phyloP scores from a whole-genome alignment of 2,113 vertebrate species.

The Oncorhynchus clarkii region DNA sequence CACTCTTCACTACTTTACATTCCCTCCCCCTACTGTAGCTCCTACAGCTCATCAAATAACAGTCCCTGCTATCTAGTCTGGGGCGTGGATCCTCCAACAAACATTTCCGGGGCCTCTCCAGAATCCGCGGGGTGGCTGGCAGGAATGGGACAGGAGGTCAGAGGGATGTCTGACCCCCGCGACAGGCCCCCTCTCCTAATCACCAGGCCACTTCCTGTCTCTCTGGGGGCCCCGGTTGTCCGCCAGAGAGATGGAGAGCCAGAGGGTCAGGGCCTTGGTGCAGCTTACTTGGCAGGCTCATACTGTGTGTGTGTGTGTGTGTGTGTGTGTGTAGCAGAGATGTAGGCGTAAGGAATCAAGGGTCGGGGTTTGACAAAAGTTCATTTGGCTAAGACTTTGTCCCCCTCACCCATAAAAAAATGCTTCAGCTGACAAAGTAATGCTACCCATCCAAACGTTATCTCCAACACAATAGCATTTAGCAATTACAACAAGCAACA shows the following conservation, averaged over 20 bases:
- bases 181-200: slow-evolving; percentile 53
- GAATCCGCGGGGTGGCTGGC: slow-evolving; percentile 49
- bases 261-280: slow-evolving; percentile 48
- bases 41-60: not conserved
- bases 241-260: slow-evolving; percentile 42
- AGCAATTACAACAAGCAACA: slow-evolving; percentile 41
- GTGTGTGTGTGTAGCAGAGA: slow-evolving; percentile 14
- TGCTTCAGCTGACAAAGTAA: slow-evolving; percentile 54
- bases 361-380: slow-evolving; percentile 62
- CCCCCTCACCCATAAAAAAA: slow-evolving; percentile 47
- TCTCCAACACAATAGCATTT: slow-evolving; percentile 51
- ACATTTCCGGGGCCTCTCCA: slow-evolving; percentile 56
- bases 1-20: slow-evolving; percentile 35
- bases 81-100: slow-evolving; percentile 53
- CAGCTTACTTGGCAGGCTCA: slow-evolving; percentile 49
- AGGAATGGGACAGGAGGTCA: slow-evolving; percentile 58
- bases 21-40: slow-evolving; percentile 10
- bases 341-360: slow-evolving; percentile 50
- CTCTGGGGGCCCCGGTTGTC: slow-evolving; percentile 27
- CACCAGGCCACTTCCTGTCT: slow-evolving; percentile 63
- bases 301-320: slow-evolving; percentile 1
- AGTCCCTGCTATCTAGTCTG: slow-evolving; percentile 40
- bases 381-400: slow-evolving; percentile 49
- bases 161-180: slow-evolving; percentile 26
- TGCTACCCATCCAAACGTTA: slow-evolving; percentile 44